Percentiles rank a stretch among this genome's conserved stretches.
phyloP scores from a whole-genome alignment of 2,113 vertebrate genomes.

The Brachyhypopomus gauderio region DNA sequence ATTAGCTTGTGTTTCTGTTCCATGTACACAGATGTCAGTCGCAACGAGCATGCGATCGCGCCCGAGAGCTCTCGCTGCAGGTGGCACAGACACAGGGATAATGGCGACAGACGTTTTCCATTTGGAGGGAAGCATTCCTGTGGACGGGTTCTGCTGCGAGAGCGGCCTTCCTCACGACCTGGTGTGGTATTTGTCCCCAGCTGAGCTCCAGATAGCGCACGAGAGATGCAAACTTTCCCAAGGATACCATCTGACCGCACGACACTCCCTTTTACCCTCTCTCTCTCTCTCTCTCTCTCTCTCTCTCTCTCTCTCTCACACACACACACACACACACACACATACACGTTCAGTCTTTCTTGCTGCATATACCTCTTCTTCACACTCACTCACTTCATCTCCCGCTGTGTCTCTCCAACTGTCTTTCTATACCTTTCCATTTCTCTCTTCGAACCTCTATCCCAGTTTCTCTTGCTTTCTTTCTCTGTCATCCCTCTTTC shows the following conservation, averaged over 20 bases:
- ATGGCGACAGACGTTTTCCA: slow-evolving; percentile 75
- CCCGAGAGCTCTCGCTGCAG: slow-evolving; percentile 44
- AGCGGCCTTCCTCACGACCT: slow-evolving; percentile 75
- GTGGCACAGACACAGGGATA: slow-evolving; percentile 59
- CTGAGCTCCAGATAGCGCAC: slow-evolving; percentile 74
- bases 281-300: slow-evolving; percentile 30
- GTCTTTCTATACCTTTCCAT: not conserved
- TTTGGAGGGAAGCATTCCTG: slow-evolving; percentile 79
- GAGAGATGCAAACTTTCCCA: slow-evolving; percentile 81
- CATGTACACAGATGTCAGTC: not conserved
- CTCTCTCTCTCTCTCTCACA: too few species aligned
- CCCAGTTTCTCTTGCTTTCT: not conserved
- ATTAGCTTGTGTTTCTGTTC: too few species aligned
- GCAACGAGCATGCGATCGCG: not conserved
- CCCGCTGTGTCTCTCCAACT: not conserved
- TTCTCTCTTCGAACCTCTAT: not conserved
- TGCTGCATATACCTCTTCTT: too few species aligned
- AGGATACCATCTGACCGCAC: slow-evolving; percentile 76
- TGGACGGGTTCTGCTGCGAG: slow-evolving; percentile 66
- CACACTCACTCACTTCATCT: too few species aligned
- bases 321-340: not conserved
- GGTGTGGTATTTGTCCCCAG: slow-evolving; percentile 81
- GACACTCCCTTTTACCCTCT: slow-evolving; percentile 53
- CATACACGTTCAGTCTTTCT: not conserved
- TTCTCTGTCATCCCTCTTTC: slow-evolving; percentile 39